Evolutionary conservation across 1,140 invertebrate species (phyloP).

Genomic region (Colletes latitarsis): DNA sequence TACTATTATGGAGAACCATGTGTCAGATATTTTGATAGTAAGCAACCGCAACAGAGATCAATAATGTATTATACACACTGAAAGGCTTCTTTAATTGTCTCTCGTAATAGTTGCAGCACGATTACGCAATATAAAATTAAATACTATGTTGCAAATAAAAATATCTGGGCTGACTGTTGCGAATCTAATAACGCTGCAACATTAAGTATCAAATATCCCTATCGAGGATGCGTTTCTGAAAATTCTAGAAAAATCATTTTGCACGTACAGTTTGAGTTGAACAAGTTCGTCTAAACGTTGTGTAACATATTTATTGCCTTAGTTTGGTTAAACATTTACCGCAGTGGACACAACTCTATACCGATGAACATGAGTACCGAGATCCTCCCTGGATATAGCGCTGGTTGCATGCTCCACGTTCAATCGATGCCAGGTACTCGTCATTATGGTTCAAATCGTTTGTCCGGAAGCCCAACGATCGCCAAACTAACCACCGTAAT

Average conservation of each 20-base stretch:
- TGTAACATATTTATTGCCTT: background rate
- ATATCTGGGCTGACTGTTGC: background rate
- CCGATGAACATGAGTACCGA: slow-evolving; percentile 81
- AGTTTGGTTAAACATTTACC: slow-evolving; percentile 21
- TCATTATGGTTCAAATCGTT: slow-evolving; percentile 63
- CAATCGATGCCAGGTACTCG: slow-evolving; percentile 86
- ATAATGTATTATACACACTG: background rate
- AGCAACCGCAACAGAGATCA: background rate
- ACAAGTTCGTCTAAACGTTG: background rate
- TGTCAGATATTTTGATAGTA: background rate
- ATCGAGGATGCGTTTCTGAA: no score
- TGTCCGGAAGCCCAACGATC: background rate
- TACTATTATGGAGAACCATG: background rate
- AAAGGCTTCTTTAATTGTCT: background rate
- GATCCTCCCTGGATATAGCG: slow-evolving; percentile 84
- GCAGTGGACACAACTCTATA: background rate
- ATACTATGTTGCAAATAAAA: background rate
- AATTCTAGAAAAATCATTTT: no score
- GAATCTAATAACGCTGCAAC: no score
- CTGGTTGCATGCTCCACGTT: slow-evolving; percentile 83
- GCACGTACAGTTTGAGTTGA: no score
- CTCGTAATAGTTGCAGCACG: background rate
- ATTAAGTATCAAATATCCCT: background rate
- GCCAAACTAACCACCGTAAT: background rate
- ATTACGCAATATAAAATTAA: background rate